Evolutionary conservation across 2,113 vertebrate genomes (phyloP), one percentile per base, ranked within the genome.

Genomic region (Nestor notabilis): DNA sequence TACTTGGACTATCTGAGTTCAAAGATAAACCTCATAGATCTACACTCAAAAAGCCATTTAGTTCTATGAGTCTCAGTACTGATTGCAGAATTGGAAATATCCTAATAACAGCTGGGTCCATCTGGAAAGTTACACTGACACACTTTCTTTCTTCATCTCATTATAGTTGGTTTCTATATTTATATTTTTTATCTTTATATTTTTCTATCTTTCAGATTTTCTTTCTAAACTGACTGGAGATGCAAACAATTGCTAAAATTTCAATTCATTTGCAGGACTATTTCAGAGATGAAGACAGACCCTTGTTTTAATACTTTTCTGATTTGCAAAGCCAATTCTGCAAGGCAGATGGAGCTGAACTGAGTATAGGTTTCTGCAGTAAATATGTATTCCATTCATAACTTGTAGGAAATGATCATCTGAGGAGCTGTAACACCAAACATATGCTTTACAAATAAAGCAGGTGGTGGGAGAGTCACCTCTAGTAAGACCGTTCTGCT

Each of bases 31-130:
- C 52, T 96, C 92, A 70, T 58, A 95, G 89, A 87, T 95, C 91
- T 85, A 39, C 56, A 81, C 61, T 93, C 75, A 92, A 91, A 93
- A 97, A 94, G 88, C 93, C 33, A 41, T 94, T 96, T 56, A 82
- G 82, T 95, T 96, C 94, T 96, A 5, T 63, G 81, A 97, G 88
- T 90, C 70, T 94, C 53, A 12, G 82, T 10, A 17, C 90, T 69
- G 92, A 92, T 61, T 47, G 50, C 60, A 83, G 96, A 85, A 89
- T 96, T 89, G 86, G 97, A 97, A 96, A 91, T 95, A 96, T 87
- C 83, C 90, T 77, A 56, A 80, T 95, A 98, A 97, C 98, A 98
- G 98, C 98, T 98, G 98, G 89, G 35, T 93, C 90, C 98, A 98
- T 98, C 98, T 98, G 98, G 97, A 97, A 69, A 11, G 23, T 88